Evolutionary conservation across 2,888 invertebrate species (phyloP).

Genomic region (Drosophila macrospina): DNA sequence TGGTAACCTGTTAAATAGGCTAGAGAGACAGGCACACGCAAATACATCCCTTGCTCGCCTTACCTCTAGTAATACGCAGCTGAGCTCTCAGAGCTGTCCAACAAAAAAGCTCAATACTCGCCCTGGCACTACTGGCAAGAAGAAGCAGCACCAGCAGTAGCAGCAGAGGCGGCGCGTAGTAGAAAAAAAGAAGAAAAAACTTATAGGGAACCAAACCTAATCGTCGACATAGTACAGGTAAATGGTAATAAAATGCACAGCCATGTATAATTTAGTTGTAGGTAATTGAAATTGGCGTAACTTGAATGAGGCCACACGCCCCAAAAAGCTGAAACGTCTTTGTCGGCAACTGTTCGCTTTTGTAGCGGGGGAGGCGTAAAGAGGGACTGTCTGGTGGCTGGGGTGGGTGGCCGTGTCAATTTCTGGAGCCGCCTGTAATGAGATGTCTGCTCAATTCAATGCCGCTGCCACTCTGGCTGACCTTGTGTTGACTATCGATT

Average conservation of each 20-base stretch:
- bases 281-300: slow-evolving; percentile 16
- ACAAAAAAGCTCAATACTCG: slow-evolving; percentile 56
- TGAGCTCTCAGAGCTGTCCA: slow-evolving; percentile 12
- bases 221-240: slow-evolving; percentile 45
- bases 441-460: slow-evolving; percentile 49
- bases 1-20: slow-evolving; percentile 52
- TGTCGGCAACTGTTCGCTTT: slow-evolving; percentile 34
- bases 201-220: slow-evolving; percentile 33
- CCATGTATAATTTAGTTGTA: slow-evolving; percentile 18
- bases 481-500: slow-evolving; percentile 74
- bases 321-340: slow-evolving; percentile 12
- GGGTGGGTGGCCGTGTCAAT: slow-evolving; percentile 11
- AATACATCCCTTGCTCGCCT: slow-evolving; percentile 16
- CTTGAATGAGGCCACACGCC: slow-evolving; percentile 2
- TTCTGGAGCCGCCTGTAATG: slow-evolving; percentile 42
- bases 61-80: slow-evolving; percentile 11
- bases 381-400: background rate
- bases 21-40: slow-evolving; percentile 23
- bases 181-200: slow-evolving; percentile 39
- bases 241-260: slow-evolving; percentile 44
- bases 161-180: slow-evolving; percentile 58
- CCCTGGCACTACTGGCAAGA: slow-evolving; percentile 59
- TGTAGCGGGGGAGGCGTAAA: background rate
- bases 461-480: slow-evolving; percentile 52
- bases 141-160: slow-evolving; percentile 58